These are phyloP conservation scores for Chitala chitala DNA, from an alignment of 2,113 vertebrate species.

Conservation along the genomic window DNA sequence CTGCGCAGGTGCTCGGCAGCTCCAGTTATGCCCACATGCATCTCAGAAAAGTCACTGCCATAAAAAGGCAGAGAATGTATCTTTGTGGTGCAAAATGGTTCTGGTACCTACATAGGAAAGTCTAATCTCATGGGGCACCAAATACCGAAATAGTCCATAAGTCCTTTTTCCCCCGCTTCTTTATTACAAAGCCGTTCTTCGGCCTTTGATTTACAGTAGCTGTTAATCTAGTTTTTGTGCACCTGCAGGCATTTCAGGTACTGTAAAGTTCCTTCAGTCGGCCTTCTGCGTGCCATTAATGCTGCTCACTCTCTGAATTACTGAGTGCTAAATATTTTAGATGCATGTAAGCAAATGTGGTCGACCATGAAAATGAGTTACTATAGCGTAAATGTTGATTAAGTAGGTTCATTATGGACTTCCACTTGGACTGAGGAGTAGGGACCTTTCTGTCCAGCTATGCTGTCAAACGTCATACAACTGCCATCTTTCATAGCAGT, in stretches of 20 bases:
- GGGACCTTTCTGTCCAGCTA: not conserved
- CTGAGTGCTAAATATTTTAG: not conserved
- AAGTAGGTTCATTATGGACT: not conserved
- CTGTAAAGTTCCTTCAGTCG: not conserved
- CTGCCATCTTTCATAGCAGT: not conserved
- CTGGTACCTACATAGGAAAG: too few relatives aligned
- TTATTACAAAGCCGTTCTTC: not conserved
- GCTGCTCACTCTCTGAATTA: not conserved
- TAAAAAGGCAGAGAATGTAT: too few relatives aligned
- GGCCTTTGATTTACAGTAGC: not conserved
- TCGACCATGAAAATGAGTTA: not conserved
- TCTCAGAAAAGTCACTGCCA: too few relatives aligned
- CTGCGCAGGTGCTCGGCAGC: not conserved
- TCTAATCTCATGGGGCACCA: too few relatives aligned
- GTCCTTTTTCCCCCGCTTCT: not conserved
- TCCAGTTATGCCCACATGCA: too few relatives aligned
- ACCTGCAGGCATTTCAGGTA: not conserved
- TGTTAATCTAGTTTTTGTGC: not conserved
- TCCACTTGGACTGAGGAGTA: not conserved
- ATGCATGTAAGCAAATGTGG: not conserved
- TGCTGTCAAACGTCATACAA: not conserved
- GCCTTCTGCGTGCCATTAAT: too few relatives aligned
- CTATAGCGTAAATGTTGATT: not conserved
- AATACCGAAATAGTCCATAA: too few relatives aligned
- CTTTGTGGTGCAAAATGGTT: too few relatives aligned